Conservation (phyloP, 2,888 invertebrate genomes). For the Dimorphilus gyrociliatus region DNA sequence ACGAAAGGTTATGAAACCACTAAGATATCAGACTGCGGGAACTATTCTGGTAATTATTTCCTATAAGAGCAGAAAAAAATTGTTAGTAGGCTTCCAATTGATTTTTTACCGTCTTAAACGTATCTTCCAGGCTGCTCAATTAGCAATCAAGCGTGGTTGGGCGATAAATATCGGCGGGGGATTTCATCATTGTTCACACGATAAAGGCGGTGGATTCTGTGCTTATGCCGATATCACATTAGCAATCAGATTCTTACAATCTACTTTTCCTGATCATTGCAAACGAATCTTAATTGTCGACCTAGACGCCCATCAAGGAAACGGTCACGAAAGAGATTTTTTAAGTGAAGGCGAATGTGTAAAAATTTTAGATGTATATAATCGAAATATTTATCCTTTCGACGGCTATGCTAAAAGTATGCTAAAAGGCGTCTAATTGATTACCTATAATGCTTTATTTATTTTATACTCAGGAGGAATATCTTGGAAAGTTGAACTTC, state of each 20-base stretch:
- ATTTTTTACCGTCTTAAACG: no score
- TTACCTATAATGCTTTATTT: neutral
- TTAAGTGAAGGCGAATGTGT: slow-evolving; percentile 48
- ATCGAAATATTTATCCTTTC: slow-evolving; percentile 59
- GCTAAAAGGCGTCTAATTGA: neutral
- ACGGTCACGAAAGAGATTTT: slow-evolving; percentile 71
- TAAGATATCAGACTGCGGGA: slow-evolving; percentile 54
- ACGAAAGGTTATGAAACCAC: slow-evolving; percentile 55
- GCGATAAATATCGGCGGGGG: slow-evolving; percentile 78
- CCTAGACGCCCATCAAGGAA: slow-evolving; percentile 83
- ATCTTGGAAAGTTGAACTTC: no score
- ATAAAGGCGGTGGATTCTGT: slow-evolving; percentile 68
- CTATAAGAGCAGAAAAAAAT: no score
- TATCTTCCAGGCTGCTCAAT: slow-evolving; percentile 52
- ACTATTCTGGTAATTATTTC: slow-evolving; percentile 46
- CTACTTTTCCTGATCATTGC: slow-evolving; percentile 38
- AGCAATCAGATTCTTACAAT: slow-evolving; percentile 51
- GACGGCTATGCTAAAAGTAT: slow-evolving; percentile 53
- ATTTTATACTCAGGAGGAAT: neutral
- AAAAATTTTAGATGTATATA: slow-evolving; percentile 76
- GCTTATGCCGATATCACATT: slow-evolving; percentile 75
- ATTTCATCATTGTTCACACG: slow-evolving; percentile 68
- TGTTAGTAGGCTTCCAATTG: no score
- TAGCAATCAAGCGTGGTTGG: slow-evolving; percentile 68
- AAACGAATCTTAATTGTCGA: slow-evolving; percentile 60